Evolutionary conservation across 1,140 invertebrate species (phyloP).

Genomic region (Plutomurus gul): DNA sequence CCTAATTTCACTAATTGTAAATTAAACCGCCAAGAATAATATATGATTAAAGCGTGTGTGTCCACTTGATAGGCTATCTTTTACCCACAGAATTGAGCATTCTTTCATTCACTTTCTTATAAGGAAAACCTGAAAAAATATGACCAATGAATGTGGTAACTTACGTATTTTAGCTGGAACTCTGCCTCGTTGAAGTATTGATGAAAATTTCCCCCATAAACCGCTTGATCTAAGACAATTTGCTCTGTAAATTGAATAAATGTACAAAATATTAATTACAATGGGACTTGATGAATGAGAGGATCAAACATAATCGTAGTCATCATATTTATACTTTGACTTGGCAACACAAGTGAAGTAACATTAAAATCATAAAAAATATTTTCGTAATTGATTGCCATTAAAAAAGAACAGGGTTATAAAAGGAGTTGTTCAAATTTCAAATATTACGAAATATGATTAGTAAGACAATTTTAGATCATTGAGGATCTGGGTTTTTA

Average conservation of each 20-base stretch:
- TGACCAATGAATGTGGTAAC: conserved; percentile 46
- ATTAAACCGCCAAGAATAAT: too few relatives aligned
- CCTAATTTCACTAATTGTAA: too few relatives aligned
- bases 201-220: conserved; percentile 60
- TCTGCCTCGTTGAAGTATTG: conserved; percentile 65
- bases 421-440: too few relatives aligned
- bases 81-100: neutral
- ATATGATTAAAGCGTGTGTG: too few relatives aligned
- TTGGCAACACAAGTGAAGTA: too few relatives aligned
- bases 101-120: neutral
- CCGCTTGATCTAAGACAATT: conserved; percentile 67
- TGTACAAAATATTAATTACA: neutral
- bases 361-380: too few relatives aligned
- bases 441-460: too few relatives aligned
- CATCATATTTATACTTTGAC: neutral
- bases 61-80: too few relatives aligned
- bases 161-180: conserved; percentile 64
- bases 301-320: neutral
- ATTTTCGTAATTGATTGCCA: too few relatives aligned
- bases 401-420: too few relatives aligned
- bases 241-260: conserved; percentile 60
- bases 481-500: too few relatives aligned
- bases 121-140: conserved; percentile 59
- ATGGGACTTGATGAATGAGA: neutral
- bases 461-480: too few relatives aligned